These are phyloP conservation scores for Triops longicaudatus DNA, from an alignment of 1,140 invertebrate genomes.

Conservation along the genomic window DNA sequence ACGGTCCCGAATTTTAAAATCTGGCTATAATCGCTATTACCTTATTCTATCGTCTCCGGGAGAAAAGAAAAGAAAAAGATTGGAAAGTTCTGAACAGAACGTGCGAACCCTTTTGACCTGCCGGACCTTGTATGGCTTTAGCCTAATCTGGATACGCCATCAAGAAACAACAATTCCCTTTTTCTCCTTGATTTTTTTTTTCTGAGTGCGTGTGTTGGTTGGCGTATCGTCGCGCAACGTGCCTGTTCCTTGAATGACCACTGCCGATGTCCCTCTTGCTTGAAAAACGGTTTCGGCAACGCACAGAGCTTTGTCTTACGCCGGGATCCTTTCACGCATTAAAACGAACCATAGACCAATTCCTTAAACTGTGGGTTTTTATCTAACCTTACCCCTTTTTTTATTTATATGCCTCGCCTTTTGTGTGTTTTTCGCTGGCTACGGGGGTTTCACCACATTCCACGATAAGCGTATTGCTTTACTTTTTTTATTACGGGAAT, in stretches of 20 bases:
- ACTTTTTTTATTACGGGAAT: not conserved
- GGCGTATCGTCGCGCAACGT: no score
- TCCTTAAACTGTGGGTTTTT: not conserved
- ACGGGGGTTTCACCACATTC: not conserved
- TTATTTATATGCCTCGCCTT: not conserved
- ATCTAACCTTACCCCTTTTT: not conserved
- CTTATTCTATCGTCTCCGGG: not conserved
- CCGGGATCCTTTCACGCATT: not conserved
- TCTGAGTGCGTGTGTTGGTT: no score
- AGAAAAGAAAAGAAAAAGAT: no score
- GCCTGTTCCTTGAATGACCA: not conserved
- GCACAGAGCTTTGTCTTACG: not conserved
- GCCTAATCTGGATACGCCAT: not conserved
- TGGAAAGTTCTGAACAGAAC: not conserved
- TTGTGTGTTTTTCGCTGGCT: not conserved
- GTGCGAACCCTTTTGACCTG: not conserved
- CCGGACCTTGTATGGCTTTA: constrained; percentile 5
- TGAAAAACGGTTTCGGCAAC: not conserved
- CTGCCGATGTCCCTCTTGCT: not conserved
- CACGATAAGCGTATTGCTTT: not conserved
- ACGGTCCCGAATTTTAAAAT: not conserved
- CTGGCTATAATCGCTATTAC: not conserved
- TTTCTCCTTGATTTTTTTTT: not conserved
- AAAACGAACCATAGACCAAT: not conserved
- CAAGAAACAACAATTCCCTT: constrained; percentile 15